Evolutionary conservation across 1,140 invertebrate species (phyloP).

Genomic region (Arctopsyche grandis): DNA sequence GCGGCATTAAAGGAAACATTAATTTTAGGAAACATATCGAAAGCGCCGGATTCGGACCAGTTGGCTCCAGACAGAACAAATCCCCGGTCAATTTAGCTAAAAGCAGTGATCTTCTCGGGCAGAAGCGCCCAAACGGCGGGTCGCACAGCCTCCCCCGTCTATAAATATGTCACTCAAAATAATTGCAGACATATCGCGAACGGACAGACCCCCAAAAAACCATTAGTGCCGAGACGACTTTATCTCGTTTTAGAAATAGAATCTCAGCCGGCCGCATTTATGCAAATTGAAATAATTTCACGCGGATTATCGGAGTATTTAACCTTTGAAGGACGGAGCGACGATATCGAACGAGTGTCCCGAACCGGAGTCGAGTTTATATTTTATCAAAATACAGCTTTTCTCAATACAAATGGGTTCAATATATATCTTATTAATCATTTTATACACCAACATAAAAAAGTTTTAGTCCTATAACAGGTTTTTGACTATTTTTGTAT

Average conservation of each 20-base stretch:
- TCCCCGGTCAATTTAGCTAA: conserved; percentile 53
- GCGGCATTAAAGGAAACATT: conserved; percentile 14
- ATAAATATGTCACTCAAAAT: conserved; percentile 41
- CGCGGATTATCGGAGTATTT: neutral
- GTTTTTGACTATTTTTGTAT: too few relatives aligned
- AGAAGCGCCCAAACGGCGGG: conserved; percentile 29
- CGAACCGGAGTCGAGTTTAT: too few relatives aligned
- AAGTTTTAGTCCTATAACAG: too few relatives aligned
- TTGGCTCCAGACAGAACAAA: conserved; percentile 47
- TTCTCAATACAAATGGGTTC: too few relatives aligned
- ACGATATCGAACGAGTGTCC: too few relatives aligned
- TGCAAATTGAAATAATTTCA: neutral
- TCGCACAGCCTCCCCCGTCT: neutral
- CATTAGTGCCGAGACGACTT: conserved; percentile 7
- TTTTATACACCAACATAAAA: too few relatives aligned
- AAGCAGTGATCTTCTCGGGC: conserved; percentile 43
- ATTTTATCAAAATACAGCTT: too few relatives aligned
- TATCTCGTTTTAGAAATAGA: conserved; percentile 28
- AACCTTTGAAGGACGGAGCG: too few relatives aligned
- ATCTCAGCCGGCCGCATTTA: neutral
- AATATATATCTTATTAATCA: too few relatives aligned
- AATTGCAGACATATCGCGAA: conserved; percentile 32
- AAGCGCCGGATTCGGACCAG: conserved; percentile 30
- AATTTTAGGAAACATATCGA: conserved; percentile 21
- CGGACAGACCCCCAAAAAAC: neutral